phyloP scores from a whole-genome alignment of 2,797 vertebrate species.

The Bothrops alternatus region DNA sequence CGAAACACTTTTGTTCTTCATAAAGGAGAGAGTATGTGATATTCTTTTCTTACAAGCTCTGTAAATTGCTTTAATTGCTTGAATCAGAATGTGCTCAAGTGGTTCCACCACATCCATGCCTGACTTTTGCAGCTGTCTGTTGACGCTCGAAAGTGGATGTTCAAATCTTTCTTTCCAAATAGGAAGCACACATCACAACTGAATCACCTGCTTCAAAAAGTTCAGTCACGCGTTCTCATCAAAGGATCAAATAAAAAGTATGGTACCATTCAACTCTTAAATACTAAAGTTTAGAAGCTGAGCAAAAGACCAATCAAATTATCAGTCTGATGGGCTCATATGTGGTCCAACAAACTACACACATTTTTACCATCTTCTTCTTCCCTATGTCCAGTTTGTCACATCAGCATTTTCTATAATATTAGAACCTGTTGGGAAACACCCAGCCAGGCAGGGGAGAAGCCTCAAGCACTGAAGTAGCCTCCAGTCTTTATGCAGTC shows the following conservation, averaged over 20 bases:
- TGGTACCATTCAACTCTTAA: slow-evolving; percentile 37
- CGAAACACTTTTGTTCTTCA: slow-evolving; percentile 83
- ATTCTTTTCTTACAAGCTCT: slow-evolving; percentile 75
- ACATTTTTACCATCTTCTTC: not conserved
- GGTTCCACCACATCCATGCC: slow-evolving; percentile 72
- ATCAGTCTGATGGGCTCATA: not conserved
- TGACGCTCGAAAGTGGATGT: slow-evolving; percentile 68
- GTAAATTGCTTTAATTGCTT: slow-evolving; percentile 81
- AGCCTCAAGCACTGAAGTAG: not conserved
- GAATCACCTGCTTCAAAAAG: slow-evolving; percentile 72
- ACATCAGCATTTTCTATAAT: not conserved
- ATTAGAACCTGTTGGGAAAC: not conserved
- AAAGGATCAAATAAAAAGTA: slow-evolving; percentile 53
- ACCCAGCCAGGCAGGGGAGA: not conserved
- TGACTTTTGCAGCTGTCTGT: slow-evolving; percentile 74
- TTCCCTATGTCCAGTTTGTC: not conserved
- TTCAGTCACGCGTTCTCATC: slow-evolving; percentile 62
- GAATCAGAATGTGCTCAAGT: slow-evolving; percentile 83
- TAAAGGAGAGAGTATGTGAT: slow-evolving; percentile 82
- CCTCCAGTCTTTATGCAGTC: not conserved
- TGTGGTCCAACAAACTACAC: not conserved
- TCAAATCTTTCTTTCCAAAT: slow-evolving; percentile 68
- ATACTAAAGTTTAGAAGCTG: not conserved
- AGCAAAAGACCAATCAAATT: not conserved
- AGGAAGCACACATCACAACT: slow-evolving; percentile 70